Evolutionary conservation across 2,888 invertebrate species (phyloP).

Genomic region (Allolobophora icterica): DNA sequence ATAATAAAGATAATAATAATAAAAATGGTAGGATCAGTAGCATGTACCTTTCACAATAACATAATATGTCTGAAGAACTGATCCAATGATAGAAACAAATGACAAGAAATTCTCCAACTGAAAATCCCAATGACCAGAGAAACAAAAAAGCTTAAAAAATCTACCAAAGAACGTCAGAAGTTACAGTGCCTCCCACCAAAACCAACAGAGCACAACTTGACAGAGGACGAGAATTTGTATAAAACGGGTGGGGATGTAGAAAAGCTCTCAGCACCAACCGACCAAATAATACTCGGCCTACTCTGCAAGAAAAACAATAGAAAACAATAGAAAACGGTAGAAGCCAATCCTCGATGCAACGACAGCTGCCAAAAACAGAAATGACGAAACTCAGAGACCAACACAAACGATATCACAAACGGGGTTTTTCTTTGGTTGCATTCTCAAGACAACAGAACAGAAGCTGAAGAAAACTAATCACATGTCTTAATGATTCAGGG

Average conservation of each 20-base stretch:
- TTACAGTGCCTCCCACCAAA: neutral
- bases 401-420: neutral
- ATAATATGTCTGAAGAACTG: too few relatives aligned
- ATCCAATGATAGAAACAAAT: neutral
- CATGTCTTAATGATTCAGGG: neutral
- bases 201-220: neutral
- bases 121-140: neutral
- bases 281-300: neutral
- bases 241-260: constrained; percentile 1
- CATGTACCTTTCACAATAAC: too few relatives aligned
- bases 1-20: neutral
- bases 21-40: neutral
- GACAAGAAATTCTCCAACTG: neutral
- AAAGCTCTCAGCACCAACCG: neutral
- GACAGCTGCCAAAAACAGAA: neutral
- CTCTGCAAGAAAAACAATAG: neutral
- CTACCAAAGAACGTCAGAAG: neutral
- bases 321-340: neutral
- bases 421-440: neutral
- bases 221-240: neutral
- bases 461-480: neutral
- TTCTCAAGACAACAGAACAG: neutral
- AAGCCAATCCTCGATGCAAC: neutral
- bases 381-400: neutral
- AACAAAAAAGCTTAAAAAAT: neutral